Base-by-base conservation (phyloP, 1,140 invertebrate genomes). In the Cephus cinctus region DNA sequence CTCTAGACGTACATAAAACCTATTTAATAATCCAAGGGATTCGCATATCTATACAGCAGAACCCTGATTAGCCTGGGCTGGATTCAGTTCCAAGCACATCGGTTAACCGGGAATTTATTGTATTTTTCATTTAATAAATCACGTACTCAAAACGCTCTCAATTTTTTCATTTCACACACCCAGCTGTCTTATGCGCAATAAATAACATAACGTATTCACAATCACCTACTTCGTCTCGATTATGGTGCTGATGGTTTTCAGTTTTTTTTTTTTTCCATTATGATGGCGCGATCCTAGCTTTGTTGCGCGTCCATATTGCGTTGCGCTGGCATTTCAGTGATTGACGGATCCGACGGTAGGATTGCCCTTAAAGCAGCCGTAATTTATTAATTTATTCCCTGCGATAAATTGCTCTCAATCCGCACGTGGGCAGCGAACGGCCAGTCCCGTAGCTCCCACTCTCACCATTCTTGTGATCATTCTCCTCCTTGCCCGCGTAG, bases 321-420 rank as follows among this genome's bases (percentile, higher is more conserved):
- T n/a, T n/a, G n/a, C n/a, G n/a, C n/a, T 8, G 25, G 6, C n/a
- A 8, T 8, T 6, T n/a, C 6, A 27, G 6, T n/a, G 25, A 27
- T n/a, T 27, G 25, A 8, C 25, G 25, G 25, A 27, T n/a, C 6
- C 25, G 25, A 27, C 6, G 6, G 25, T 6, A 27, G 20, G 30
- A 39, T 32, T 43, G 20, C 15, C 14, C 38, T 40, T 41, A 20
- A 38, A 30, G 12, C 8, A 15, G 36, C 5, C 9, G 48, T 57
- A 61, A 61, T 61, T 61, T 61, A 61, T 62, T 62, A 58, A 62
- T 56, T 56, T 58, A 58, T 61, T 53, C 60, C 18, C 14, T 12
- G n/a, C 52, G 42, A 61, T 61, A 58, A 61, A 62, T 61, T 50
- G 47, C 43, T 35, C 47, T 58, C 52, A 54, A 61, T 58, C 42